Evolutionary conservation across 2,888 invertebrate genomes (phyloP).

Genomic region (Tiliacea aurago): DNA sequence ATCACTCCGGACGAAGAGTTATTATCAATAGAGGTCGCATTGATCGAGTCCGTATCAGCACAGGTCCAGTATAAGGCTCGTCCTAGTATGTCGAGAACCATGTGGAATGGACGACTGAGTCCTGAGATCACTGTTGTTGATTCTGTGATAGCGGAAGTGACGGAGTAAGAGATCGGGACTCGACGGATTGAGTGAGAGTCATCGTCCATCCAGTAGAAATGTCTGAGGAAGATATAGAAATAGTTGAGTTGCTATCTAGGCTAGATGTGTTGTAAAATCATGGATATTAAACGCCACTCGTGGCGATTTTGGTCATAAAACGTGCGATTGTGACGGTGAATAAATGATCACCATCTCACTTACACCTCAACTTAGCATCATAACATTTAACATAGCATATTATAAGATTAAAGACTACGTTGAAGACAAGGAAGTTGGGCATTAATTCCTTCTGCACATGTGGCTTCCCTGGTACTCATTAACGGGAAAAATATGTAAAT

Average conservation of each 20-base stretch:
- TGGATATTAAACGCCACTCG: too few relatives aligned
- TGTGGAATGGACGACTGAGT: slow-evolving; percentile 93
- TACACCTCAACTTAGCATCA: too few relatives aligned
- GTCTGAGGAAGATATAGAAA: slow-evolving; percentile 68
- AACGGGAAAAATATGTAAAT: too few relatives aligned
- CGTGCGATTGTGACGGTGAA: too few relatives aligned
- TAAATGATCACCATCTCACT: too few relatives aligned
- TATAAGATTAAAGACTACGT: too few relatives aligned
- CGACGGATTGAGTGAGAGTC: slow-evolving; percentile 93
- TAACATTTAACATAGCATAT: too few relatives aligned
- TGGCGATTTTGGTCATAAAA: background rate
- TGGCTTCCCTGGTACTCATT: too few relatives aligned
- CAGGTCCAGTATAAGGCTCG: slow-evolving; percentile 97
- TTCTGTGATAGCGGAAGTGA: slow-evolving; percentile 78
- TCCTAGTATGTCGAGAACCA: slow-evolving; percentile 96
- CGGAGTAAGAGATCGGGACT: slow-evolving; percentile 86
- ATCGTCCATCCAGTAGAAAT: slow-evolving; percentile 94
- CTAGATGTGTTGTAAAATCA: background rate
- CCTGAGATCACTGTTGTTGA: slow-evolving; percentile 90
- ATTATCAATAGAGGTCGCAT: slow-evolving; percentile 94
- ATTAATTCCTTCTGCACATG: too few relatives aligned
- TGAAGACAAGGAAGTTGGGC: too few relatives aligned
- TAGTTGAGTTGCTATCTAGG: background rate
- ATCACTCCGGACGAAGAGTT: slow-evolving; percentile 93
- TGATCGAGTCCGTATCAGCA: slow-evolving; percentile 95